Evolutionary conservation across 2,113 vertebrate species (phyloP).

Genomic region (Prionailurus bengalensis): DNA sequence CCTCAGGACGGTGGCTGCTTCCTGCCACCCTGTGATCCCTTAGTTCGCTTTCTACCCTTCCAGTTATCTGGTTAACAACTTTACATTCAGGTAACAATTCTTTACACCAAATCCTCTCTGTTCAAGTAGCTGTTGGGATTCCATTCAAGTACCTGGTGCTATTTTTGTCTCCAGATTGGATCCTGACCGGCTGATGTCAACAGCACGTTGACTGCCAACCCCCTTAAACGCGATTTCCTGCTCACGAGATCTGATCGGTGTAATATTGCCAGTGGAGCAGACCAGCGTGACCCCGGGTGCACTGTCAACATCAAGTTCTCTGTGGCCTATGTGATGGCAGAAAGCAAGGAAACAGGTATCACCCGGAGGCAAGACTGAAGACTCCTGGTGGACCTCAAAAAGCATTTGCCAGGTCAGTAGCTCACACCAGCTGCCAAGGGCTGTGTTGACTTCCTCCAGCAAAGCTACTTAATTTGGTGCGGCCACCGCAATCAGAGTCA

Average conservation of each 20-base stretch:
- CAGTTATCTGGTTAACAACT: neutral
- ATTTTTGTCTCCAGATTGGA: neutral
- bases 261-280: neutral
- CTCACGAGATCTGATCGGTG: neutral
- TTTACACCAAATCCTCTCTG: neutral
- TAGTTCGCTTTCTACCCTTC: neutral
- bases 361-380: neutral
- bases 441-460: neutral
- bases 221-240: neutral
- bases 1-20: neutral
- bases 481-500: neutral
- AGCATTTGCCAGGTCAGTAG: neutral
- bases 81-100: neutral
- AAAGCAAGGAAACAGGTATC: neutral
- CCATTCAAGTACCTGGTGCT: neutral
- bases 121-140: neutral
- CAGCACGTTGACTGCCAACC: neutral
- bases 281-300: neutral
- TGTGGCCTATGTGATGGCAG: neutral
- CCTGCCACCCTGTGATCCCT: neutral
- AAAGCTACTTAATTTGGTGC: slow-evolving; percentile 10
- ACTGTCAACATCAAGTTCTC: neutral
- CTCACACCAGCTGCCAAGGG: slow-evolving; percentile 22
- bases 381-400: slow-evolving; percentile 17
- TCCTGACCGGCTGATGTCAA: neutral